Percentiles rank a stretch among this genome's conserved stretches.
Conservation (phyloP, 2,113 vertebrate species). For the Dasyprocta punctata region DNA sequence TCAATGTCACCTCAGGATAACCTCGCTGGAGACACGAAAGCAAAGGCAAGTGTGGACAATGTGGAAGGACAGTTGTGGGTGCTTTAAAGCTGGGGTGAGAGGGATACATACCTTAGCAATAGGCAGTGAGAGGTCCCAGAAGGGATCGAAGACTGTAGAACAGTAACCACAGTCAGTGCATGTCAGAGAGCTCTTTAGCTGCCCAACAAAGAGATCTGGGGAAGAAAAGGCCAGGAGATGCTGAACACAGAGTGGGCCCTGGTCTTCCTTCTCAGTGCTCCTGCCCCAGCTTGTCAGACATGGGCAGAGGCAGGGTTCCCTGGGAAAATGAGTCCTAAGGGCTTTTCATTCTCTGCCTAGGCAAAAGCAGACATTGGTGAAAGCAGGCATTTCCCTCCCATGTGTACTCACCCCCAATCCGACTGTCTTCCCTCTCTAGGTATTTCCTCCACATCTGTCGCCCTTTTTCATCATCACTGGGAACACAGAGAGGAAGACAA, state of each 20-base stretch:
- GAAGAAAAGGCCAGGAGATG: not conserved
- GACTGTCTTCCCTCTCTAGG: constrained; percentile 95
- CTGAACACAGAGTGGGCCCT: not conserved
- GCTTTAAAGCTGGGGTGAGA: fast-evolving
- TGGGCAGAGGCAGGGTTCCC: not conserved
- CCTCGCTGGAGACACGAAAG: constrained; percentile 84
- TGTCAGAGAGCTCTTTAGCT: constrained; percentile 96
- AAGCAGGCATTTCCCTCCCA: not conserved
- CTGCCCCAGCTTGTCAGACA: not conserved
- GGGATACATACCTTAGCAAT: constrained; percentile 91
- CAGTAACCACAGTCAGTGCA: constrained; percentile 95
- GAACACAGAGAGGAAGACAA: constrained; percentile 18
- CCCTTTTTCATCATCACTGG: constrained; percentile 95
- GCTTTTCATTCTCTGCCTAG: not conserved
- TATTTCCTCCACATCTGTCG: constrained; percentile 97
- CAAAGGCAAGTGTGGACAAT: not conserved
- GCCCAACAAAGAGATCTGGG: constrained; percentile 96
- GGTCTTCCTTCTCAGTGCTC: not conserved
- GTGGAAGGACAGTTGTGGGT: fast-evolving
- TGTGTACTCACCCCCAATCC: constrained; percentile 92
- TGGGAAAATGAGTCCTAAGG: not conserved
- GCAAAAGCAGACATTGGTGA: not conserved
- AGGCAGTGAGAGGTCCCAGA: constrained; percentile 98
- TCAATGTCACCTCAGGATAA: constrained; percentile 92
- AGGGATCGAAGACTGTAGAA: constrained; percentile 96